Evolutionary conservation across 2,888 invertebrate genomes (phyloP), one percentile per base, ranked within the genome.

Genomic region (Drosophila setosimentum): DNA sequence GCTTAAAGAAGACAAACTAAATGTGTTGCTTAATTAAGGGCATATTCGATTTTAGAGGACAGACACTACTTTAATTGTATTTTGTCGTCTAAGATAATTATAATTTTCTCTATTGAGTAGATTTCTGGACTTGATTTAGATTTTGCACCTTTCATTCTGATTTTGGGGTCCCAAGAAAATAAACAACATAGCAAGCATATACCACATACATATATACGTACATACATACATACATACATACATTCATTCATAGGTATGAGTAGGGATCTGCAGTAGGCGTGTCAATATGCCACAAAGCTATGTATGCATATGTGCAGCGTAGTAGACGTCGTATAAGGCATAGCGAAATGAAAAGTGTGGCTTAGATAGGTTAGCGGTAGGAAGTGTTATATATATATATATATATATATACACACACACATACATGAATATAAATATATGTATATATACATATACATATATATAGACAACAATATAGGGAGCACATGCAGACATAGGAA

Each of bases 401-500:
- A 32, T n/a, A 29, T 42, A 53, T 54, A 65, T 45, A 62, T 30
- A 66, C 0, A 54, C 3, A 57, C 1, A 32, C 75, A 84, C 82
- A 24, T 72, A 84, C 80, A 82, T 60, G 82, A 82, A 83, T 82
- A 87, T 78, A 80, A 78, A 78, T 4, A 60, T 42, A 35, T 18
- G 24, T 4, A 63, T 42, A 59, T 18, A 60, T 2, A 59, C 6
- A 60, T 6, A 73, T 18, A 70, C 27, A 60, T 50, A 51, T 45
- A 37, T 18, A 32, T 50, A 78, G 45, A 64, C 68, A 51, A 64
- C 68, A 63, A 51, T 67, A 81, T 84, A 82, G 87, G 83, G 83
- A 84, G 85, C 87, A 84, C 87, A 45, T 84, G 83, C 78, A 82
- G 60, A 82, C 84, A 83, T 83, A 87, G 82, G 87, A 84, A 78